A percentile compares a stretch with the other conserved stretches of the same genome.
Evolutionary conservation across 1,140 invertebrate species (phyloP).

Genomic region (Scylla paramamosain): DNA sequence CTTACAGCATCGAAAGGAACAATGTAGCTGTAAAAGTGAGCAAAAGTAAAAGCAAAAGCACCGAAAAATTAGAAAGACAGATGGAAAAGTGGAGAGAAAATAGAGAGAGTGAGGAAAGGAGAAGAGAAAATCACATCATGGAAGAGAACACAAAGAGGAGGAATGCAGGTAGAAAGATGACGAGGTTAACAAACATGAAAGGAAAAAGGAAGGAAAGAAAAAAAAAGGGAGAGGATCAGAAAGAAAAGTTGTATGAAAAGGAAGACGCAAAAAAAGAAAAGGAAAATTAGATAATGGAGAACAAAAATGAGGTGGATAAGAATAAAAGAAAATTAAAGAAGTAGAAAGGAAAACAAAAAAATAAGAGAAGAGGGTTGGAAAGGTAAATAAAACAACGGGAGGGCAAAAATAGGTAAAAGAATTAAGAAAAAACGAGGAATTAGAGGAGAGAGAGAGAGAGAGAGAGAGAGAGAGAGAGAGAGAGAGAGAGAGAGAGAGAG

Average conservation of each 20-base stretch:
- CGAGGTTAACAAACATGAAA: not conserved
- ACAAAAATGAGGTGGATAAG: not conserved
- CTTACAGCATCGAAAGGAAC: no score
- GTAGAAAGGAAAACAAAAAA: no score
- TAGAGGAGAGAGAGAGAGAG: not conserved
- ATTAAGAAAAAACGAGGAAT: no score
- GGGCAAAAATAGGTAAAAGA: no score
- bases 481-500: slow-evolving; percentile 5
- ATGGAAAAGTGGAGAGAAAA: no score
- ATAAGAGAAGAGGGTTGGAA: no score
- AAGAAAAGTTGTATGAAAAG: not conserved
- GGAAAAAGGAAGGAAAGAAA: not conserved
- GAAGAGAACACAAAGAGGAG: not conserved
- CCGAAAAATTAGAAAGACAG: no score
- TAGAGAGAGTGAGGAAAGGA: not conserved
- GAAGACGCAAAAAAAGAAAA: not conserved
- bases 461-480: slow-evolving; percentile 48
- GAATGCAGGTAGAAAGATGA: no score
- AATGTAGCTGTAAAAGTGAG: no score
- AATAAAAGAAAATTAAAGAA: not conserved
- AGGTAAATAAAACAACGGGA: no score
- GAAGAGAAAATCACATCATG: not conserved
- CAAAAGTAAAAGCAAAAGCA: not conserved
- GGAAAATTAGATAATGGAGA: not conserved
- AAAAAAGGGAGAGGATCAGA: not conserved